Percentiles rank a stretch among this genome's conserved stretches.
Conservation (phyloP, 2,113 vertebrate genomes). For the Charina bottae region DNA sequence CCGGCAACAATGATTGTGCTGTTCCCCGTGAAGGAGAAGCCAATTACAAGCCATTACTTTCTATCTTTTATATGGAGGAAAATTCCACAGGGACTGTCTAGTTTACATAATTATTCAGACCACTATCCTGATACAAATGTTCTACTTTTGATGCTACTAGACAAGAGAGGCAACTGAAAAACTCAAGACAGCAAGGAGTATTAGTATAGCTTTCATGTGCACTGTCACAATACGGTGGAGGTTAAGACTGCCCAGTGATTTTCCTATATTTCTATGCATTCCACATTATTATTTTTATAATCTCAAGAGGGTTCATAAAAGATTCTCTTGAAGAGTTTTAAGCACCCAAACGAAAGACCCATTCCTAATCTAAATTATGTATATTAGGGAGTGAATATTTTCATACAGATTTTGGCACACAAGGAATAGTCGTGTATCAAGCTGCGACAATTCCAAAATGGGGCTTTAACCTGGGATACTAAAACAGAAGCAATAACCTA, state of each 20-base stretch:
- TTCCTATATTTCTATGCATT: not conserved
- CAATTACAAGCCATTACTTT: not conserved
- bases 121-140: not conserved
- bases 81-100: not conserved
- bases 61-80: not conserved
- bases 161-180: not conserved
- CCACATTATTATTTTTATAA: not conserved
- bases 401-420: slow-evolving; percentile 40
- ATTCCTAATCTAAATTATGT: slow-evolving; percentile 11
- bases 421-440: not conserved
- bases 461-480: slow-evolving; percentile 72
- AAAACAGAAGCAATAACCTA: slow-evolving; percentile 62
- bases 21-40: not conserved
- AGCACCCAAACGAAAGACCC: not conserved
- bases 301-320: not conserved
- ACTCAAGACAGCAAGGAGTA: not conserved
- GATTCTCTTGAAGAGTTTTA: slow-evolving; percentile 19
- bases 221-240: too few relatives aligned
- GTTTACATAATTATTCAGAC: not conserved
- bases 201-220: not conserved
- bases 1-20: not conserved
- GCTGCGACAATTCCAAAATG: slow-evolving; percentile 43
- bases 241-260: not conserved
- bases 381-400: slow-evolving; percentile 15
- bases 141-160: not conserved